These are phyloP conservation scores for Gymnocypris eckloni DNA, from an alignment of 2,797 vertebrate species.

Conservation along the genomic window DNA sequence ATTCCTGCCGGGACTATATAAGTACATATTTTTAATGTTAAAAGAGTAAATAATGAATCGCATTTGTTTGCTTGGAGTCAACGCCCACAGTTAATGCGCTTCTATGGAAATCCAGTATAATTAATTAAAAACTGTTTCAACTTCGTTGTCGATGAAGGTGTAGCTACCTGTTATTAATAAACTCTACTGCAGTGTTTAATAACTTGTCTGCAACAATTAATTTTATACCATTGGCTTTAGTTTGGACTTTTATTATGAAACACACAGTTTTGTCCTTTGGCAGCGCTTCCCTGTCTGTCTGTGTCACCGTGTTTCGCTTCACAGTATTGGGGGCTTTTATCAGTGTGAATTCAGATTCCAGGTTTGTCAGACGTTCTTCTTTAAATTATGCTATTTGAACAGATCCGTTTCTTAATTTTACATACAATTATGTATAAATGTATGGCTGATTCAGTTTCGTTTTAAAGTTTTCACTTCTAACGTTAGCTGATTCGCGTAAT, in stretches of 20 bases:
- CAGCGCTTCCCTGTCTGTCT: background rate
- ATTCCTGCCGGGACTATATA: background rate
- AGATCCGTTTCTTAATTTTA: background rate
- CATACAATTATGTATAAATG: background rate
- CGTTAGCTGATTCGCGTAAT: background rate
- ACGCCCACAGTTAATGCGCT: background rate
- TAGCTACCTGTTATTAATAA: background rate
- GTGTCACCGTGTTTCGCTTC: background rate
- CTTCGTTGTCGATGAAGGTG: background rate
- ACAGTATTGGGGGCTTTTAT: slow-evolving; percentile 9
- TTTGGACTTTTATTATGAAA: slow-evolving; percentile 15
- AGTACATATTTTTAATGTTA: background rate
- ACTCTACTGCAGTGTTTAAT: too few relatives aligned
- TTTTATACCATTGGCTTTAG: too few relatives aligned
- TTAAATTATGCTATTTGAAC: background rate
- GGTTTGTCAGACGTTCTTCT: slow-evolving; percentile 16
- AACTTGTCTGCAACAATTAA: background rate
- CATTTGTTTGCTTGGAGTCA: background rate
- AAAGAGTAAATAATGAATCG: background rate
- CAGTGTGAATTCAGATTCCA: slow-evolving; percentile 13
- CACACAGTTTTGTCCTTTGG: background rate
- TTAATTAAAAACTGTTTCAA: background rate
- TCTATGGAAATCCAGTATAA: background rate
- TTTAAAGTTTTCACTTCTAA: too few relatives aligned
- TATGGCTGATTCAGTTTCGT: background rate